Evolutionary conservation across 2,797 vertebrate genomes (phyloP).

Genomic region (Scarus forsteni): DNA sequence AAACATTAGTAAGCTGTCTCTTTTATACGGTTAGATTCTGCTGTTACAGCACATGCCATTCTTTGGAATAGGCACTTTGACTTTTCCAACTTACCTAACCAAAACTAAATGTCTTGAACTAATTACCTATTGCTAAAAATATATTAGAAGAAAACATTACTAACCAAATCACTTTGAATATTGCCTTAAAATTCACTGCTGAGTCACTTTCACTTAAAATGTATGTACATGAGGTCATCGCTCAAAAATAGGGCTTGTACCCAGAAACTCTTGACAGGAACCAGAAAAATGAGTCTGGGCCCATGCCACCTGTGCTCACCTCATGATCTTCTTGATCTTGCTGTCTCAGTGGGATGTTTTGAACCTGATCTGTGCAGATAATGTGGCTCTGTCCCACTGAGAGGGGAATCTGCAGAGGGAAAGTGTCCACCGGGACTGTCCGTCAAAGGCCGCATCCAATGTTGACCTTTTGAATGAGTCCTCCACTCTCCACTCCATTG

Average conservation of each 20-base stretch:
- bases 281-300: conserved; percentile 40
- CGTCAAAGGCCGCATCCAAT: conserved; percentile 33
- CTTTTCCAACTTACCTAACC: neutral
- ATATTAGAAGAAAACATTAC: too few relatives aligned
- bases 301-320: conserved; percentile 20
- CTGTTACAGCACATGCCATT: neutral
- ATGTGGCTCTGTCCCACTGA: conserved; percentile 46
- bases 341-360: conserved; percentile 62
- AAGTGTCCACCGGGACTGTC: neutral
- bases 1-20: conserved; percentile 33
- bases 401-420: conserved; percentile 36
- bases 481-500: neutral
- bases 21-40: conserved; percentile 44
- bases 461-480: conserved; percentile 39
- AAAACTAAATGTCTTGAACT: too few relatives aligned
- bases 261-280: conserved; percentile 48
- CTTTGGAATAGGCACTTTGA: neutral
- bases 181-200: too few relatives aligned
- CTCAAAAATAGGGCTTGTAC: conserved; percentile 18
- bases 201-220: neutral
- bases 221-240: conserved; percentile 3
- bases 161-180: too few relatives aligned
- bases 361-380: conserved; percentile 72
- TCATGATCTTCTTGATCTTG: conserved; percentile 52
- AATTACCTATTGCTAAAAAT: too few relatives aligned